Conservation (phyloP, 1,140 invertebrate genomes). For the Anastatus disparis region DNA sequence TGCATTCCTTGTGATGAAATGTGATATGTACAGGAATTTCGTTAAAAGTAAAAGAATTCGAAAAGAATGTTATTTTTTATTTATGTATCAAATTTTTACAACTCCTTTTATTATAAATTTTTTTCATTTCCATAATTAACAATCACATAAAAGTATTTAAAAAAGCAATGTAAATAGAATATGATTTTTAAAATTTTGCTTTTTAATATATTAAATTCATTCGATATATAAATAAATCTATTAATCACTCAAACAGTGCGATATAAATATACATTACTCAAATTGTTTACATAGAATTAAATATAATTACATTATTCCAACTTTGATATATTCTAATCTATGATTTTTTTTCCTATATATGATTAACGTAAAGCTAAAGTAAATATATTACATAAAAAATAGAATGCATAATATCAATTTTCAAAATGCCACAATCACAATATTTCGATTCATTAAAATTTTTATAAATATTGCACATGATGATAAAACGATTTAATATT, state of each 20-base stretch:
- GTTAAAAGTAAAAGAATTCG: not conserved
- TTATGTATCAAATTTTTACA: not conserved
- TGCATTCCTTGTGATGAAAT: not conserved
- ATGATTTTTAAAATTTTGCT: slow-evolving; percentile 11
- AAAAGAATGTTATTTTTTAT: not conserved
- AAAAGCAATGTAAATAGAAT: not conserved
- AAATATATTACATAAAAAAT: slow-evolving; percentile 27
- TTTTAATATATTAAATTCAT: not conserved
- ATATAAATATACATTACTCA: slow-evolving; percentile 15
- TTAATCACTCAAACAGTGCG: slow-evolving; percentile 3
- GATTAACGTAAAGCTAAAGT: too few species aligned
- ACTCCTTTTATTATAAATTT: not conserved
- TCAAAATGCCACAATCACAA: not conserved
- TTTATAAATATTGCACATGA: slow-evolving; percentile 33
- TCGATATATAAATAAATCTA: not conserved
- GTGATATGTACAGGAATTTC: not conserved
- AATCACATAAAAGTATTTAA: not conserved
- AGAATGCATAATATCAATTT: slow-evolving; percentile 1
- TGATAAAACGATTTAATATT: slow-evolving; percentile 15
- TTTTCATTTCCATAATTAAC: not conserved
- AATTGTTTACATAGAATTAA: not conserved
- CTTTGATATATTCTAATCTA: too few species aligned
- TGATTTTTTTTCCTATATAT: too few species aligned
- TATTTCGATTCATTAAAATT: too few species aligned
- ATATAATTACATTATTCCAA: too few species aligned